Conservation (phyloP, 2,888 invertebrate species). For the Drosophila neonasuta region DNA sequence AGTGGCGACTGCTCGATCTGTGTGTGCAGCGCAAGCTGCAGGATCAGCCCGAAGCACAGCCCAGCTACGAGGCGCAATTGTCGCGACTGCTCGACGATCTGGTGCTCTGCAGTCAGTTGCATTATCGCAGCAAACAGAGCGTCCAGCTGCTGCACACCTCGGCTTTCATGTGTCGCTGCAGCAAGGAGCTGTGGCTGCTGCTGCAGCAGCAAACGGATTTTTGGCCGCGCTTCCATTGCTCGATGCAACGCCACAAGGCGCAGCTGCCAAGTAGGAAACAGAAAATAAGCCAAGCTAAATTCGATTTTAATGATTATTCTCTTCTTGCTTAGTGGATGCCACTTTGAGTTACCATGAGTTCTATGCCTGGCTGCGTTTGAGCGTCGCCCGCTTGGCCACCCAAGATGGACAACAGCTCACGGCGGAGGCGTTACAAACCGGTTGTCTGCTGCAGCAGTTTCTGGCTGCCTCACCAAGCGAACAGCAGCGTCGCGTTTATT, state of each 20-base stretch:
- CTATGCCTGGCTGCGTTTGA: slow-evolving; percentile 83
- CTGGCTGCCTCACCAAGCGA: slow-evolving; percentile 82
- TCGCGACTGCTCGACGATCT: slow-evolving; percentile 71
- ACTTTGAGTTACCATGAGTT: slow-evolving; percentile 73
- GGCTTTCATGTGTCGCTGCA: slow-evolving; percentile 84
- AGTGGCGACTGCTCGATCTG: slow-evolving; percentile 81
- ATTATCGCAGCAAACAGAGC: slow-evolving; percentile 79
- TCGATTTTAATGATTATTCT: not conserved
- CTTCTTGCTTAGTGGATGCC: slow-evolving; percentile 29
- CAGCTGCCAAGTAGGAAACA: slow-evolving; percentile 41
- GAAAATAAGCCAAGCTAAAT: not conserved
- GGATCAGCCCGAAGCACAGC: not conserved
- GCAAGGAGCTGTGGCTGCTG: slow-evolving; percentile 85
- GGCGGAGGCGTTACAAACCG: slow-evolving; percentile 43
- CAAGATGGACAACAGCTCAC: slow-evolving; percentile 74
- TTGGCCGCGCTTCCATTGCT: slow-evolving; percentile 83
- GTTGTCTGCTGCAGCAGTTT: slow-evolving; percentile 80
- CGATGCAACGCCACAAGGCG: slow-evolving; percentile 72
- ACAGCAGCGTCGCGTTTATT: slow-evolving; percentile 82
- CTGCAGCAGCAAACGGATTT: slow-evolving; percentile 82
- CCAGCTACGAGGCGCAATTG: slow-evolving; percentile 56
- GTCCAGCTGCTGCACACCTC: slow-evolving; percentile 82
- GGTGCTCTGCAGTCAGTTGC: slow-evolving; percentile 62
- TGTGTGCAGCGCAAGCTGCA: slow-evolving; percentile 59
- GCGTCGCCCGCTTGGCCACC: slow-evolving; percentile 82